phyloP scores from a whole-genome alignment of 2,113 vertebrate species.

The Noctilio leporinus region DNA sequence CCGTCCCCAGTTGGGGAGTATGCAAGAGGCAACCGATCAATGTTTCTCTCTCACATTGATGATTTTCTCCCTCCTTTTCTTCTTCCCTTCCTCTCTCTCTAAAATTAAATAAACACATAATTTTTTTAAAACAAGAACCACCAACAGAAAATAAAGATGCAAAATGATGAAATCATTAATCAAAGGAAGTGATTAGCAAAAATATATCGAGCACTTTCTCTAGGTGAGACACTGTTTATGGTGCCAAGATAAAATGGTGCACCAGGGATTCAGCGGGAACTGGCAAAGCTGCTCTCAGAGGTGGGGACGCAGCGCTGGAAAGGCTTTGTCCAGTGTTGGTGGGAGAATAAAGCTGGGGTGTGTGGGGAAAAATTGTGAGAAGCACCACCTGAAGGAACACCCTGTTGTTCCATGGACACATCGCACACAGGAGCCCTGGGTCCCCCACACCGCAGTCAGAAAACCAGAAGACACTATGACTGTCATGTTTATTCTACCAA shows the following conservation, averaged over 20 bases:
- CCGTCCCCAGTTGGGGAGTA: too few species aligned
- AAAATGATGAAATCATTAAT: background rate
- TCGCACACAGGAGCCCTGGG: accelerated
- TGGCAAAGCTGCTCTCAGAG: background rate
- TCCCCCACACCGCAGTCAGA: background rate
- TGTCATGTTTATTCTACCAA: background rate
- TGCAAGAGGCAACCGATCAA: too few species aligned
- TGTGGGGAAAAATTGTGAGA: background rate
- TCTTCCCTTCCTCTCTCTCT: too few species aligned
- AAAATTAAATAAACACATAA: too few species aligned
- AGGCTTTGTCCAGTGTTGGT: background rate
- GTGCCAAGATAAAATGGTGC: background rate
- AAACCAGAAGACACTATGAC: background rate
- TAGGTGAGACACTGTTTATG: background rate
- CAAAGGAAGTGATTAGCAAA: background rate
- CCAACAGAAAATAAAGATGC: background rate
- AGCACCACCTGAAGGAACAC: background rate
- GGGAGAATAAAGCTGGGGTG: background rate
- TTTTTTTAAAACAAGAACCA: background rate
- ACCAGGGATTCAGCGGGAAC: background rate
- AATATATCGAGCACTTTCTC: background rate
- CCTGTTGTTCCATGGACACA: accelerated
- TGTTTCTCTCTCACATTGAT: too few species aligned
- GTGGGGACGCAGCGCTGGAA: too few species aligned
- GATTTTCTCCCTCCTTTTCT: too few species aligned